phyloP scores from a whole-genome alignment of 2,888 invertebrate species.

The Venusia cambrica region DNA sequence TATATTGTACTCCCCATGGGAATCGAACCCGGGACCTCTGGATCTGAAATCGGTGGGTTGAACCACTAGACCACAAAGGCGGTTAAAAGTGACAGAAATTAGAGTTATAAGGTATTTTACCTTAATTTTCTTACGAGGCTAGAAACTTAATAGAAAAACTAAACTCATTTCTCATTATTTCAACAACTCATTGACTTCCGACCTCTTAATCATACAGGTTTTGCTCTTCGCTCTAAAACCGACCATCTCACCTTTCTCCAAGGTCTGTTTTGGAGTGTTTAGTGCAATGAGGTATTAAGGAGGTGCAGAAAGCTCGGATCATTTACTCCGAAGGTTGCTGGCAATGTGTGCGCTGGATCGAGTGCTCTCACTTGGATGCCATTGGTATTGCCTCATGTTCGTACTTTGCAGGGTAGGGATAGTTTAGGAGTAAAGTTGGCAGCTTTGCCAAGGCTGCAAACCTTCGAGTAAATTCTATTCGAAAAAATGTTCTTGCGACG shows the following conservation, averaged over 20 bases:
- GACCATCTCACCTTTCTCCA: background rate
- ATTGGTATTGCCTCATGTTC: slow-evolving; percentile 2
- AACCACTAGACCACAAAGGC: too few relatives aligned
- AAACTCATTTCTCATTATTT: slow-evolving; percentile 20
- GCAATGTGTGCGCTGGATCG: slow-evolving; percentile 23
- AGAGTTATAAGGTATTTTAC: too few relatives aligned
- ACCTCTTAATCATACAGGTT: slow-evolving; percentile 27
- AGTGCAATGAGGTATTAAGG: slow-evolving; percentile 10
- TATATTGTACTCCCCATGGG: too few relatives aligned
- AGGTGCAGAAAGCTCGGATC: slow-evolving; percentile 20
- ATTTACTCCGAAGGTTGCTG: slow-evolving; percentile 26
- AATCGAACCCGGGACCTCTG: too few relatives aligned
- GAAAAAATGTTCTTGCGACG: too few relatives aligned
- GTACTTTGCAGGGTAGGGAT: slow-evolving; percentile 15
- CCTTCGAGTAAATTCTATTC: too few relatives aligned
- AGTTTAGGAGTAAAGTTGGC: too few relatives aligned
- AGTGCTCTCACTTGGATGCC: slow-evolving; percentile 14
- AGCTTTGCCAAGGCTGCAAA: too few relatives aligned
- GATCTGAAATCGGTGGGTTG: too few relatives aligned
- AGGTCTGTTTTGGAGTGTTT: background rate
- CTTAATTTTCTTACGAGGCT: too few relatives aligned
- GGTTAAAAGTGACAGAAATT: too few relatives aligned
- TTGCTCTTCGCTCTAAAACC: background rate
- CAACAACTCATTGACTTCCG: slow-evolving; percentile 28
- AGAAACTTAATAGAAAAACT: too few relatives aligned